Base-by-base conservation (phyloP, 2,113 vertebrate genomes). In the Scomber japonicus region DNA sequence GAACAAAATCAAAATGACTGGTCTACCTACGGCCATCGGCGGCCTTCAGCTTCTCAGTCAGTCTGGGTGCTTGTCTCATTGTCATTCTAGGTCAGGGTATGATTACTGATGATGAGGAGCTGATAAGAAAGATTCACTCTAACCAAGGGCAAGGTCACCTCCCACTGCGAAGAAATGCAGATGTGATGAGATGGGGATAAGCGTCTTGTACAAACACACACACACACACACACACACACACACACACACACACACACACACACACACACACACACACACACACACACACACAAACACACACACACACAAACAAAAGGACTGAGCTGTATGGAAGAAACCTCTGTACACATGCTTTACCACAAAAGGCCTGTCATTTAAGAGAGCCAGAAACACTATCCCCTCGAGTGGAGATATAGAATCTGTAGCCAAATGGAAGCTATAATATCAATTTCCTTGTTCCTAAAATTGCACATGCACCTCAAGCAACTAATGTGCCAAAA, bases 91-190 rank as follows among this genome's bases (percentile, higher is more conserved):
- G 83, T 89, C 85, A 70, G 78, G 35, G 61, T 68, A 49, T 91
- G 88, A 92, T 94, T 92, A 87, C 89, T 82, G 89, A 89, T 83
- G 88, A 90, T 72, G 86, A 92, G 83, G 81, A 91, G 85, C 89
- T 81, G 91, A 93, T 93, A 94, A 93, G 85, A 59, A 86, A 89
- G 83, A 92, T 71, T 87, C 88, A 75, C 68, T 89, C 79, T 66
- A 60, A 82, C 88, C 83, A 31, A 85, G 84, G 90, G 80, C 87
- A 90, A 93, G 92, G 91, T 92, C 91, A 89, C 88, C 88, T 87
- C 90, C 84, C 88, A 77, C 75, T 57, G 82, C 60, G 63, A 80
- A 77, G 77, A 89, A 73, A 91, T 90, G 91, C 82, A 90, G 87
- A 90, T 91, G 84, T 86, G 88, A 92, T 86, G 82, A 85, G 83